Conservation (phyloP, 1,140 invertebrate genomes). For the Scaptomyza montana region DNA sequence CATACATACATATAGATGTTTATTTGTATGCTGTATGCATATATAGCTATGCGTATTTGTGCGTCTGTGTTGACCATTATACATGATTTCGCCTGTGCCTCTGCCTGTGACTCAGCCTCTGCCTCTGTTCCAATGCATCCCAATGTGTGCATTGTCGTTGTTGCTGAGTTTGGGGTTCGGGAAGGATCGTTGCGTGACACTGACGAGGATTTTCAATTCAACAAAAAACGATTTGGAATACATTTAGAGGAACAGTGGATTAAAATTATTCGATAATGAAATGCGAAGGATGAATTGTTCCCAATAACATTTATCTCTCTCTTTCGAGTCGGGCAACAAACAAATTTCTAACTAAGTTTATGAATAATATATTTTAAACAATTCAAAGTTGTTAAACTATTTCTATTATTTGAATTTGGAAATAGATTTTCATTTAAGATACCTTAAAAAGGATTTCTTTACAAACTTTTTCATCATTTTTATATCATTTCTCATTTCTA, state of each 20-base stretch:
- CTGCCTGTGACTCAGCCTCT: slow-evolving; percentile 1
- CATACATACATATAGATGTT: slow-evolving; percentile 16
- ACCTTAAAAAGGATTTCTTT: no score
- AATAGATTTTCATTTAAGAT: no score
- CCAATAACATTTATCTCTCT: slow-evolving; percentile 11
- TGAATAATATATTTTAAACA: no score
- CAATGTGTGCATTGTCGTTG: neutral
- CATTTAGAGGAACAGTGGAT: slow-evolving; percentile 66
- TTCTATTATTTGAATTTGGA: no score
- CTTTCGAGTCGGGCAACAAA: neutral
- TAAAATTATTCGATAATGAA: slow-evolving; percentile 31
- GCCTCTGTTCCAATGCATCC: no score
- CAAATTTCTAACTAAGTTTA: no score
- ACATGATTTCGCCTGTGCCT: slow-evolving; percentile 61
- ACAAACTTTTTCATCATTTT: no score
- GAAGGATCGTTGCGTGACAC: slow-evolving; percentile 52
- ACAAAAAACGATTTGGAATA: slow-evolving; percentile 73
- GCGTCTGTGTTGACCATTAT: slow-evolving; percentile 38
- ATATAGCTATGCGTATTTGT: slow-evolving; percentile 40
- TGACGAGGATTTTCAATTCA: slow-evolving; percentile 78
- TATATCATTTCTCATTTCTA: no score
- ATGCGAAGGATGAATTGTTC: neutral
- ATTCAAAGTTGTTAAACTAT: no score
- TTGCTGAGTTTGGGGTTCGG: slow-evolving; percentile 14
- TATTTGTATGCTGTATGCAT: neutral